Percentiles rank a stretch among this genome's conserved stretches.
These are phyloP conservation scores for Dryomyza anilis DNA, from an alignment of 2,888 invertebrate genomes.

Conservation along the genomic window DNA sequence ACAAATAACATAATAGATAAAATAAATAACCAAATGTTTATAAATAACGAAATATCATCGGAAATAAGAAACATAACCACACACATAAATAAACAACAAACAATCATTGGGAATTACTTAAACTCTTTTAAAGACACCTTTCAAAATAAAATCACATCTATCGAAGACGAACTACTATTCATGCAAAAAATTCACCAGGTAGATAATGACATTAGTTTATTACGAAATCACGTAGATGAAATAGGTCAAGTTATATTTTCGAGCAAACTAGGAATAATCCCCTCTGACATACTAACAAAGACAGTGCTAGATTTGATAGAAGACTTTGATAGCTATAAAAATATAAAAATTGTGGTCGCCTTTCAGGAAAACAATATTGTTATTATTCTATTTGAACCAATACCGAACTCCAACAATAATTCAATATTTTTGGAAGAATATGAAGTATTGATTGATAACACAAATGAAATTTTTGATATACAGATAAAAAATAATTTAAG, in stretches of 20 bases:
- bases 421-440: conserved; percentile 18
- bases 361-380: conserved; percentile 27
- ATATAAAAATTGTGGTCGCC: conserved; percentile 29
- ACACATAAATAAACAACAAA: too few species aligned
- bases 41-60: too few species aligned
- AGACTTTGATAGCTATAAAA: conserved; percentile 31
- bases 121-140: conserved; percentile 27
- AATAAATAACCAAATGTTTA: too few species aligned
- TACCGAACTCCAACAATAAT: conserved; percentile 27
- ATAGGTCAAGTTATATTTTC: conserved; percentile 33
- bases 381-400: conserved; percentile 28
- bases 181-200: conserved; percentile 34
- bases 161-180: conserved; percentile 35
- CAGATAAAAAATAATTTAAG: conserved; percentile 22
- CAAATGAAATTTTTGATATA: conserved; percentile 21
- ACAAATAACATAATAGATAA: conserved; percentile 34
- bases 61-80: too few species aligned
- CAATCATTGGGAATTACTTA: conserved; percentile 31
- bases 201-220: conserved; percentile 29
- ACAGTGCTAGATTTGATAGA: conserved; percentile 29
- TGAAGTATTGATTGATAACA: conserved; percentile 25
- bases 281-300: conserved; percentile 31
- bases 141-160: conserved; percentile 28
- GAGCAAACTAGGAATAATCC: conserved; percentile 33
- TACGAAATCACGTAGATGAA: conserved; percentile 30